Conservation (phyloP, 2,113 vertebrate species). For the Sceloporus undulatus region DNA sequence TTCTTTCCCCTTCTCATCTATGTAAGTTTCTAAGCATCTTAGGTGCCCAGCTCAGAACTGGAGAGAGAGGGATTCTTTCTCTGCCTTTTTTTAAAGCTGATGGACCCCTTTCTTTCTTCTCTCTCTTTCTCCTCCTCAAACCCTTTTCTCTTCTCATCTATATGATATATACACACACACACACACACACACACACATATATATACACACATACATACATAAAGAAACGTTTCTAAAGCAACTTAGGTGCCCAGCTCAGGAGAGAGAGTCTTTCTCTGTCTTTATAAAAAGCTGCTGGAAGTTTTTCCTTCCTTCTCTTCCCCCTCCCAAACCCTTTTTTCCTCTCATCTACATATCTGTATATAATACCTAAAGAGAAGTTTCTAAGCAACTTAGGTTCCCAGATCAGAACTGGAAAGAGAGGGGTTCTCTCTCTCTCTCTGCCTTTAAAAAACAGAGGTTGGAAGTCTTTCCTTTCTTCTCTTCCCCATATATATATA, state of each 20-base stretch:
- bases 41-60: slow-evolving; percentile 43
- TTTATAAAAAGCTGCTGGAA: no score
- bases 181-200: no score
- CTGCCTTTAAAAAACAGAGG: not conserved
- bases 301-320: no score
- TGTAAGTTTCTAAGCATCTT: slow-evolving; percentile 68
- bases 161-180: no score
- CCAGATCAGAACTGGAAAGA: slow-evolving; percentile 26
- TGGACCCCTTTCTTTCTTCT: slow-evolving; percentile 11
- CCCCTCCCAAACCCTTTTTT: no score
- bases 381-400: slow-evolving; percentile 68
- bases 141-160: no score
- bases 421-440: not conserved
- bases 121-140: not conserved
- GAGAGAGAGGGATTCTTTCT: not conserved
- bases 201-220: no score
- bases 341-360: not conserved
- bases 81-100: not conserved
- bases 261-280: no score
- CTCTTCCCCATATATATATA: no score
- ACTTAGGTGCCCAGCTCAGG: no score
- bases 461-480: slow-evolving; percentile 24
- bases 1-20: no score
- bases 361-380: slow-evolving; percentile 26
- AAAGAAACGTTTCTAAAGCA: no score